A percentile compares a stretch with the other conserved stretches of the same genome.
These are phyloP conservation scores for Stomatorhinus walkeri DNA, from an alignment of 2,797 vertebrate genomes.

Conservation along the genomic window DNA sequence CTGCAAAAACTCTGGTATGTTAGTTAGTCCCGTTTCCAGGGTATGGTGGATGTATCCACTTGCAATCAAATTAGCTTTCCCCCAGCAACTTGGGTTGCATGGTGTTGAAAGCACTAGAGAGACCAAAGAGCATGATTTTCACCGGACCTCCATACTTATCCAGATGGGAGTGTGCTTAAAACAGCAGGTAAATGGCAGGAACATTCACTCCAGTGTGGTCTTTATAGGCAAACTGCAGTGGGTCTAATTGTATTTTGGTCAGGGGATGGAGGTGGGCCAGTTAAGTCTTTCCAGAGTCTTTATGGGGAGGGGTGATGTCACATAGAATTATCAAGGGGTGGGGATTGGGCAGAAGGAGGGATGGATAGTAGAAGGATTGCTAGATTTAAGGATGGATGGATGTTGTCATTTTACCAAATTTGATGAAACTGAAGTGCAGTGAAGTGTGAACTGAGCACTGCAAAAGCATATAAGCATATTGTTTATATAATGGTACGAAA, in stretches of 20 bases:
- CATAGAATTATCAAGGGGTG: not conserved
- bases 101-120: not conserved
- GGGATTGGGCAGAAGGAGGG: not conserved
- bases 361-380: not conserved
- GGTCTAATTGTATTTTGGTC: not conserved
- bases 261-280: not conserved
- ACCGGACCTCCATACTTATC: not conserved
- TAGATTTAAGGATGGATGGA: not conserved
- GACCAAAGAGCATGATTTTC: not conserved
- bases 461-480: not conserved
- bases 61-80: not conserved
- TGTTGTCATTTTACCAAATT: not conserved
- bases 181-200: not conserved
- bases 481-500: not conserved
- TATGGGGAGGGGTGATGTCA: not conserved
- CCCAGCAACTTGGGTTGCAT: not conserved
- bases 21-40: not conserved
- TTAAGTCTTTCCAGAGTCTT: not conserved
- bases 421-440: not conserved
- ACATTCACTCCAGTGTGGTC: not conserved
- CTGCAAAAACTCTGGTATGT: not conserved
- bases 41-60: not conserved
- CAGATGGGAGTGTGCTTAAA: not conserved
- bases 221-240: not conserved
- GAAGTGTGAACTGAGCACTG: not conserved